Conservation (phyloP, 2,797 vertebrate genomes). For the Poeciliopsis gracilis region DNA sequence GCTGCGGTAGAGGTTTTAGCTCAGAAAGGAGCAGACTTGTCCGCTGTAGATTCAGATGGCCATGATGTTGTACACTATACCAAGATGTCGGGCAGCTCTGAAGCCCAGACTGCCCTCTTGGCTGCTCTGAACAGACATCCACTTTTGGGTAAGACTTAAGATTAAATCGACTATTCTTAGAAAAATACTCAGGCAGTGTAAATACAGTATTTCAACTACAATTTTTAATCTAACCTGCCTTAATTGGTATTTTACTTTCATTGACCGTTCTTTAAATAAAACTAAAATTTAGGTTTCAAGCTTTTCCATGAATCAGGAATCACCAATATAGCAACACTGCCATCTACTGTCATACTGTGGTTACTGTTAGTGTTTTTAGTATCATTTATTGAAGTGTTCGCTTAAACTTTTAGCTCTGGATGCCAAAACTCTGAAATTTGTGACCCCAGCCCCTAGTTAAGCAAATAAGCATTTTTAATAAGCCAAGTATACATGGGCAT, state of each 20-base stretch:
- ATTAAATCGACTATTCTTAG: background rate
- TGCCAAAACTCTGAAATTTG: background rate
- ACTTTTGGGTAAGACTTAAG: slow-evolving; percentile 80
- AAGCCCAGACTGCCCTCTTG: slow-evolving; percentile 80
- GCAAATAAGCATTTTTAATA: background rate
- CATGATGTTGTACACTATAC: slow-evolving; percentile 87
- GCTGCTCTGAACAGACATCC: slow-evolving; percentile 79
- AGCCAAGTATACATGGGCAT: background rate
- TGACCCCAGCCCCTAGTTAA: background rate
- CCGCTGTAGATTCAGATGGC: slow-evolving; percentile 87
- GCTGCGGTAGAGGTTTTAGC: slow-evolving; percentile 83
- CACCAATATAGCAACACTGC: slow-evolving; percentile 61
- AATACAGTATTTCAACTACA: background rate
- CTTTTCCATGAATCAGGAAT: background rate
- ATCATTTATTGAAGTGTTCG: background rate
- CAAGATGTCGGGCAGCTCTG: slow-evolving; percentile 82
- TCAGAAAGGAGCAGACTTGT: slow-evolving; percentile 84
- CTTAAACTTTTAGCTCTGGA: background rate
- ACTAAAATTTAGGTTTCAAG: background rate
- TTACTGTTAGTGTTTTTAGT: background rate
- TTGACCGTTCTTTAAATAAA: background rate
- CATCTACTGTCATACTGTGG: slow-evolving; percentile 59
- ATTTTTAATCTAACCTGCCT: background rate
- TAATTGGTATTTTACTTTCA: background rate
- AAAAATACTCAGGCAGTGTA: background rate